Percentiles rank a stretch among this genome's conserved stretches.
phyloP scores from a whole-genome alignment of 2,888 invertebrate genomes.

The Rhamnusium bicolor region DNA sequence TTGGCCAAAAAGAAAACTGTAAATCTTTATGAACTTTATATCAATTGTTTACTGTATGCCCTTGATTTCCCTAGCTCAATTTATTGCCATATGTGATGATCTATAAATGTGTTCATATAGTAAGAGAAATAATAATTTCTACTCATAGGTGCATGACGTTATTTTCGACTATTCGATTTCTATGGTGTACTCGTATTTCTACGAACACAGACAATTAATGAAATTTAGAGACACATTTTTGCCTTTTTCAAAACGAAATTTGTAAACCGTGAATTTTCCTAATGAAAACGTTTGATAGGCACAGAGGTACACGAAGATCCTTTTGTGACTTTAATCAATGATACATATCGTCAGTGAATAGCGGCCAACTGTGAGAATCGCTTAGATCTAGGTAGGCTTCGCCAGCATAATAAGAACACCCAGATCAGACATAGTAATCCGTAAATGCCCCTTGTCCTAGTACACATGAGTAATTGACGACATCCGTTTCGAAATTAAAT shows the following conservation, averaged over 20 bases:
- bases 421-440: slow-evolving; percentile 4
- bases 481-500: neutral
- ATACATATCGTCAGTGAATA: neutral
- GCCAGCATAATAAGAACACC: neutral
- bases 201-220: too few relatives aligned
- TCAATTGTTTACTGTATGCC: too few relatives aligned
- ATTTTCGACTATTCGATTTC: too few relatives aligned
- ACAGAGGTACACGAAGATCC: neutral
- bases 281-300: neutral
- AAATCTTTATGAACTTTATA: too few relatives aligned
- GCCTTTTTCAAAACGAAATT: neutral
- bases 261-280: neutral
- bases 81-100: too few relatives aligned
- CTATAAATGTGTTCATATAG: too few relatives aligned
- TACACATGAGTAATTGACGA: neutral
- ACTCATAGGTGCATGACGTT: too few relatives aligned
- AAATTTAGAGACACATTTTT: neutral
- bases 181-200: too few relatives aligned
- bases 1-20: too few relatives aligned
- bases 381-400: neutral
- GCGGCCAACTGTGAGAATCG: neutral
- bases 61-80: too few relatives aligned
- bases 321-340: slow-evolving; percentile 4
- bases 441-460: neutral
- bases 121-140: too few relatives aligned